Percentiles rank a stretch among this genome's conserved stretches.
Conservation (phyloP, 1,140 invertebrate species). For the Brachionus rubens region DNA sequence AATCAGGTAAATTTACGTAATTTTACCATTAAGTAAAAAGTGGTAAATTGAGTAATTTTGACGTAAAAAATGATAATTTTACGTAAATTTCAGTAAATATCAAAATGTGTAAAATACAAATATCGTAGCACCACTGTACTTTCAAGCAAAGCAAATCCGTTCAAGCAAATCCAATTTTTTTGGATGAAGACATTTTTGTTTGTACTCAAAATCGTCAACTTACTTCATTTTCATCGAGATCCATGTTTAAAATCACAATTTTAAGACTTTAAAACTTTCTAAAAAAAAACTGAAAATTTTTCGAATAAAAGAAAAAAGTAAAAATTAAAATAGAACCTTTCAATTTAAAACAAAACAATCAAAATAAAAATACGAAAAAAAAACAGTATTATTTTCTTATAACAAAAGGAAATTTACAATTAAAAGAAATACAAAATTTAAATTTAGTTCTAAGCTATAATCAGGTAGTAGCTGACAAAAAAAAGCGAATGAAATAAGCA, state of each 20-base stretch:
- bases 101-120: no score
- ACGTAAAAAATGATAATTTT: no score
- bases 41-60: no score
- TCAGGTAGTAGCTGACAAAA: neutral
- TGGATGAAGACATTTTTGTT: no score
- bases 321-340: neutral
- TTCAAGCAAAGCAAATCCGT: no score
- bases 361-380: no score
- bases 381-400: neutral
- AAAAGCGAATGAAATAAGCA: no score
- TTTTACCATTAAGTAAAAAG: no score
- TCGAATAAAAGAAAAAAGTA: neutral
- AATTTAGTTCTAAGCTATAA: neutral
- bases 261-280: neutral
- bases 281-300: neutral
- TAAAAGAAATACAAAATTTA: neutral
- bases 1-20: no score
- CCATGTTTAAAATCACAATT: neutral
- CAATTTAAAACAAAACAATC: neutral
- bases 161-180: no score
- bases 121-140: no score
- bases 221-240: neutral
- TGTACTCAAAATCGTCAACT: neutral
- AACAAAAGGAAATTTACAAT: neutral
- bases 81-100: no score